Evolutionary conservation across 2,888 invertebrate genomes (phyloP).

Genomic region (Aplocera efformata): DNA sequence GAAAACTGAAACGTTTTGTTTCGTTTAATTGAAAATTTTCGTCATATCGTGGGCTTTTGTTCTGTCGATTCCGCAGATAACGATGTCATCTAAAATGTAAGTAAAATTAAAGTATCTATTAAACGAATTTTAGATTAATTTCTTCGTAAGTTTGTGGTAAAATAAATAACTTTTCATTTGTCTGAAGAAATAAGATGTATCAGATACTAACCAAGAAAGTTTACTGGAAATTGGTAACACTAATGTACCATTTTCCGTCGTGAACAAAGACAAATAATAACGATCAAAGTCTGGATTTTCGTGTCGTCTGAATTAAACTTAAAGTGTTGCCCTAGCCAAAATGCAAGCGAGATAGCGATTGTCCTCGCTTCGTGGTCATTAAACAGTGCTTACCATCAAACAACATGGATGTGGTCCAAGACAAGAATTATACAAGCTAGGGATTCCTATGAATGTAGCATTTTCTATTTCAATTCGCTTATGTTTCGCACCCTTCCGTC

Average conservation of each 20-base stretch:
- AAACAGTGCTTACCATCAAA: slow-evolving; percentile 41
- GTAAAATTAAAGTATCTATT: too few relatives aligned
- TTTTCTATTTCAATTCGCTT: slow-evolving; percentile 15
- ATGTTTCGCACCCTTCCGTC: slow-evolving; percentile 28
- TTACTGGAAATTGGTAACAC: too few relatives aligned
- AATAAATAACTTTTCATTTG: too few relatives aligned
- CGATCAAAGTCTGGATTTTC: neutral
- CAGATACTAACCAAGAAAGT: too few relatives aligned
- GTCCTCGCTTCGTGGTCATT: slow-evolving; percentile 47
- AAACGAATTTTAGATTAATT: too few relatives aligned
- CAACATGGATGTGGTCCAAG: slow-evolving; percentile 32
- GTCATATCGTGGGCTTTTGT: slow-evolving; percentile 60
- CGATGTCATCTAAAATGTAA: too few relatives aligned
- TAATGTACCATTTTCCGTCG: too few relatives aligned
- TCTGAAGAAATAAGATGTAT: too few relatives aligned
- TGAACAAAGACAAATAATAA: too few relatives aligned
- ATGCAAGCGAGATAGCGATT: slow-evolving; percentile 32
- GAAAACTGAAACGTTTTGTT: slow-evolving; percentile 68
- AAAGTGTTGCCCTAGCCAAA: slow-evolving; percentile 27
- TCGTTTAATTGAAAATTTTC: slow-evolving; percentile 74
- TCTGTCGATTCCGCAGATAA: slow-evolving; percentile 25
- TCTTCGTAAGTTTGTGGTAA: too few relatives aligned
- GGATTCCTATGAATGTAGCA: neutral
- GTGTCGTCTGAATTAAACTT: slow-evolving; percentile 30
- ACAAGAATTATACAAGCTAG: neutral